Base-by-base conservation (phyloP, 2,888 invertebrate species). In the Tryphoninae sp. region DNA sequence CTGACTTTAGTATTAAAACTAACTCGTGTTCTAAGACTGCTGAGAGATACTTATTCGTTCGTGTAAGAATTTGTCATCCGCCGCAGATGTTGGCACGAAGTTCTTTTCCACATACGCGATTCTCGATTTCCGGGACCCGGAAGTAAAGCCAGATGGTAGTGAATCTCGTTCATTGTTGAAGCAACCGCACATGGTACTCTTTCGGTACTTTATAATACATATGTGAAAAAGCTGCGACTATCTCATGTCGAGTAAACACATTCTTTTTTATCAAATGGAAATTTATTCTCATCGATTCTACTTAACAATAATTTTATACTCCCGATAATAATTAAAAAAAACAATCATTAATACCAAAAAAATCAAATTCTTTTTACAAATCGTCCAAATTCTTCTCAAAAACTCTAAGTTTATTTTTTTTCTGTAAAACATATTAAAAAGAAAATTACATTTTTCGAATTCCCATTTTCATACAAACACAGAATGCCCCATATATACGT, bases 91-190 rank as follows among this genome's bases (percentile, higher is more conserved):
- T 55, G 64, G 69, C 22, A 42, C 53, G 58, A 74, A 69, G 62
- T 64, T 74, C 64, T 74, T 75, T 80, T 75, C 69, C 75, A 62
- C 45, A 33, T 55, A 19, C 55, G 19, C 64, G 79, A 80, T 19
- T 59, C 71, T 72, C 75, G 67, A 78, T 82, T 82, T 79, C 81
- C 81, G 75, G 76, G 19, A 76, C 49, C 58, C 71, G 78, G 78
- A 82, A 78, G 78, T 71, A 42, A 42, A 75, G 75, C 78, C 81
- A 79, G 81, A 82, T 82, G 81, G 67, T 53, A 42, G 55, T 61
- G 71, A 79, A 78, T 82, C 81, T 78, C 55, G 78, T 72, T 59
- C 78, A 82, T 82, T 82, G 81, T 82, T 62, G 49, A 58, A 76
- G 26, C 75, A 49, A 67, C 67, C 75, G 49, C 65, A 65, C 16